phyloP scores from a whole-genome alignment of 2,797 vertebrate species.

The Macropodus opercularis region DNA sequence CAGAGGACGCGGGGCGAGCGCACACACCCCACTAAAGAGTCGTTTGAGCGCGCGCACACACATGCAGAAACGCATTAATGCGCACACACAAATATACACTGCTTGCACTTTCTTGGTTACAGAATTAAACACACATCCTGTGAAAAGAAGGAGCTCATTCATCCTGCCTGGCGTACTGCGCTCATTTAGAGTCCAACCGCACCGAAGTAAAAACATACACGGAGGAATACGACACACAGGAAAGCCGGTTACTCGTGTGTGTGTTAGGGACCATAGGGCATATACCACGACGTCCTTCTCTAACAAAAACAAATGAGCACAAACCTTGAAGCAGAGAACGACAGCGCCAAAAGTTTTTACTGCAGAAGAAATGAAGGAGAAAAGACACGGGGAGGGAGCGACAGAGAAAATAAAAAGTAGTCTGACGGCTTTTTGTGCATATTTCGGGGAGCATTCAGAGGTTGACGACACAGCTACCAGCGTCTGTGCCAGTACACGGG shows the following conservation, averaged over 20 bases:
- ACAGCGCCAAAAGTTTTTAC: conserved; percentile 58
- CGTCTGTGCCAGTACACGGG: conserved; percentile 71
- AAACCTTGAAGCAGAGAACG: conserved; percentile 52
- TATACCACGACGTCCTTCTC: conserved; percentile 47
- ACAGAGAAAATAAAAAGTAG: conserved; percentile 42
- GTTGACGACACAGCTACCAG: conserved; percentile 64
- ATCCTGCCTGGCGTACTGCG: conserved; percentile 78
- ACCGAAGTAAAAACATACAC: conserved; percentile 82
- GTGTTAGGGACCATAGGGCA: conserved; percentile 58
- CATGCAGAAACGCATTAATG: conserved; percentile 21
- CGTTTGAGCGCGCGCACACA: conserved; percentile 14
- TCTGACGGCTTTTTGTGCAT: conserved; percentile 35
- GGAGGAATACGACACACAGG: conserved; percentile 70
- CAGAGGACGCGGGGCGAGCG: conserved; percentile 47
- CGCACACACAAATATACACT: conserved; percentile 56
- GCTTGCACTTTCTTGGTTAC: conserved; percentile 73
- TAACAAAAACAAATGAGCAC: conserved; percentile 71
- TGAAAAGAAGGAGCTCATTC: conserved; percentile 84
- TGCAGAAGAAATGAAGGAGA: conserved; percentile 46
- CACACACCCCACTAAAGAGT: not conserved
- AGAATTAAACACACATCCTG: conserved; percentile 81
- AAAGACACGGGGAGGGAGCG: conserved; percentile 16
- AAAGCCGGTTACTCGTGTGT: conserved; percentile 70
- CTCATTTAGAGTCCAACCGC: conserved; percentile 80
- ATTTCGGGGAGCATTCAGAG: conserved; percentile 63